These are phyloP conservation scores for Cassiopea andromeda DNA, from an alignment of 30 jellyfish, hydroid and myxozoan species.

Conservation along the genomic window DNA sequence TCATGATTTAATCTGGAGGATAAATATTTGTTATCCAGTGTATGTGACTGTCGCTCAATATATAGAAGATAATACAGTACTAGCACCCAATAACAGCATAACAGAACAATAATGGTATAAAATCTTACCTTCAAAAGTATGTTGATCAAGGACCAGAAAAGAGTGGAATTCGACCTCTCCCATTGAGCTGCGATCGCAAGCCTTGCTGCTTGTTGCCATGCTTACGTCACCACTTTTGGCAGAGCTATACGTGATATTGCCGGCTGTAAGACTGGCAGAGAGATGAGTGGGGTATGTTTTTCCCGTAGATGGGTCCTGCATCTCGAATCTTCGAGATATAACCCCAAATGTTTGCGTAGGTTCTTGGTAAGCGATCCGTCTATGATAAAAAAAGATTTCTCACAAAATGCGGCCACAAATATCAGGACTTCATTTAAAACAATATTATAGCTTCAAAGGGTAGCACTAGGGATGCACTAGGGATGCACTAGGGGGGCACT, in stretches of 20 bases:
- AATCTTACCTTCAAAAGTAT: slow-evolving; percentile 93
- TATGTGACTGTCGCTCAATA: background rate
- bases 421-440: background rate
- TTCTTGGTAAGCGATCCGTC: slow-evolving; percentile 98
- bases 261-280: slow-evolving; percentile 93
- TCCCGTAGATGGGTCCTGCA: slow-evolving; percentile 80
- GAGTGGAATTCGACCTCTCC: slow-evolving; percentile 90
- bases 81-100: background rate
- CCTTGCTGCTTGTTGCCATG: slow-evolving; percentile 82
- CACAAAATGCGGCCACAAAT: background rate
- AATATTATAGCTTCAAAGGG: too few relatives aligned
- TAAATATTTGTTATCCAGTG: too few relatives aligned
- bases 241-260: slow-evolving; percentile 68
- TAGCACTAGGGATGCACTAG: too few relatives aligned
- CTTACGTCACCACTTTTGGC: slow-evolving; percentile 57
- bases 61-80: background rate
- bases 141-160: slow-evolving; percentile 87
- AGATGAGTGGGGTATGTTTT: slow-evolving; percentile 79
- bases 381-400: background rate
- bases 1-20: too few relatives aligned
- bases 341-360: slow-evolving; percentile 96
- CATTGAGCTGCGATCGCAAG: slow-evolving; percentile 65
- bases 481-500: too few relatives aligned
- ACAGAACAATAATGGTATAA: background rate
- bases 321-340: slow-evolving; percentile 82